These are phyloP conservation scores for Junonia oenone DNA, from an alignment of 2,888 invertebrate genomes.

Conservation along the genomic window DNA sequence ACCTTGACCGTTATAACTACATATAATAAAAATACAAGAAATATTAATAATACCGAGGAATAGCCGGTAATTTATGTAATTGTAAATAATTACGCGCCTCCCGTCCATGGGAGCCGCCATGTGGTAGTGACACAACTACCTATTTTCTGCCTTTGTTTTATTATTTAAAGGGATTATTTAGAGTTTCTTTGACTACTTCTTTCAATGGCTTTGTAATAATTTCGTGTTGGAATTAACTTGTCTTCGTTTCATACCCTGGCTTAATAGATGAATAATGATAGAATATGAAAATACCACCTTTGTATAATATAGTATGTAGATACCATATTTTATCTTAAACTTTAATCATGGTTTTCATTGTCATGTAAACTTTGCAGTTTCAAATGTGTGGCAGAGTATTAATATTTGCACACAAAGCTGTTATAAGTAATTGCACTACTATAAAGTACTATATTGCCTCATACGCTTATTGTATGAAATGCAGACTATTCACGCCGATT, in stretches of 20 bases:
- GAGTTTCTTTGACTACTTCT: slow-evolving; percentile 2
- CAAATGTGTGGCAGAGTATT: no score
- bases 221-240: not conserved
- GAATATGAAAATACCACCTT: no score
- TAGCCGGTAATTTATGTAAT: slow-evolving; percentile 1
- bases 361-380: no score
- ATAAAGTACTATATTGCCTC: no score
- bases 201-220: not conserved
- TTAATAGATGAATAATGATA: not conserved
- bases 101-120: slow-evolving; percentile 4
- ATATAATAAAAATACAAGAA: not conserved
- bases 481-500: no score
- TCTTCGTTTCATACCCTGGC: not conserved
- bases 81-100: slow-evolving; percentile 2
- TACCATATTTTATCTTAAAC: no score
- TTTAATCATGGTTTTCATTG: no score
- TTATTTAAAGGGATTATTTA: slow-evolving; percentile 7
- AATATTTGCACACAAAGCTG: no score
- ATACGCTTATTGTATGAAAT: no score
- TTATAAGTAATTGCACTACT: no score
- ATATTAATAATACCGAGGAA: not conserved
- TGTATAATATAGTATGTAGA: no score
- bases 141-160: not conserved
- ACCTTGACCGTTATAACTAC: not conserved
- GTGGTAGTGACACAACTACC: slow-evolving; percentile 6